Base-by-base conservation (phyloP, 2,113 vertebrate species). In the Ctenomys sociabilis region DNA sequence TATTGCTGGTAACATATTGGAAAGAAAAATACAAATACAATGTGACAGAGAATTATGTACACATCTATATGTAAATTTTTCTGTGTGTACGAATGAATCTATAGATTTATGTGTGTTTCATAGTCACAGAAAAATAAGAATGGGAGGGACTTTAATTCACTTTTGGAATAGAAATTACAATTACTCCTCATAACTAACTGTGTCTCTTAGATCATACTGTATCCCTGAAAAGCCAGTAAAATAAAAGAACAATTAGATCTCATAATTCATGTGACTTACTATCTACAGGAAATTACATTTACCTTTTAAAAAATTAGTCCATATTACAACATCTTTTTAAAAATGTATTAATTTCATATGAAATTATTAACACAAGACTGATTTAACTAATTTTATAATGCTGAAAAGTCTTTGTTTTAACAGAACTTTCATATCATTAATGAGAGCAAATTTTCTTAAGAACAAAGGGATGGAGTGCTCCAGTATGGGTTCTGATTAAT, bases 391-490 rank as follows among this genome's bases (percentile, higher is more conserved):
- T 96, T 90, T 59, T 37, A 32, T 26, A 19, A 49, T 72, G 37
- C 19, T 86, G 35, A 16, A 35, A 82, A 85, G 6, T 61, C n/a
- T 88, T 54, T 82, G 5, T 86, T 92, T 96, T 94, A 88, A 37
- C 24, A 85, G 72, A 96, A 93, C 6, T 43, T 77, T 85, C 49
- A 17, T 4, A 68, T 78, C 82, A 88, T 87, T 40, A n/a, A 5
- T 64, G 5, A 81, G 24, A 59, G 45, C 59, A 37, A 43, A 91
- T 72, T 91, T 86, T 93, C n/a, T 2, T 22, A 70, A 82, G 17
- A 22, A 43, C 17, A 11, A 78, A 95, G 82, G 64, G 40, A 63
- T 30, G 11, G 35, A 54, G 30, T 77, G 59, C 24, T 89, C 14
- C 82, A 57, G 85, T 70, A 30, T 14, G 66, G 61, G 9, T 52